Conservation (phyloP, 2,113 vertebrate genomes). For the Propithecus coquereli region DNA sequence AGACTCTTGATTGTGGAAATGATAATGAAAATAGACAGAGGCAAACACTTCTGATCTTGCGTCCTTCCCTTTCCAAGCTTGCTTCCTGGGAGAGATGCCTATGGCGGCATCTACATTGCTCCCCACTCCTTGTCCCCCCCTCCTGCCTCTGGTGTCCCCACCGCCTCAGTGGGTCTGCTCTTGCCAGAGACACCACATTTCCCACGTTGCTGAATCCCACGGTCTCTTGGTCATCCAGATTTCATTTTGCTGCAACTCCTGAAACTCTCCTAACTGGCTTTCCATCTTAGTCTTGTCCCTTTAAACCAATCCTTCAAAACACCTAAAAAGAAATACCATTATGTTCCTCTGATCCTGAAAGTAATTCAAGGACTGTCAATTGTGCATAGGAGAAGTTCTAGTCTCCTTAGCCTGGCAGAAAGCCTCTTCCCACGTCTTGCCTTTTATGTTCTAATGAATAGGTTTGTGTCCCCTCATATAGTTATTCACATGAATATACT, state of each 20-base stretch:
- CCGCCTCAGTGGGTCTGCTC: background rate
- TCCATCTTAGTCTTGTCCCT: background rate
- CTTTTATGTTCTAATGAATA: too few species aligned
- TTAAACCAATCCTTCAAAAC: background rate
- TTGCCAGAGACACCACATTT: background rate
- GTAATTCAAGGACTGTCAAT: background rate
- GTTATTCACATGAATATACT: background rate
- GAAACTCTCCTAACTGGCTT: background rate
- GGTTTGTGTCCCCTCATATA: background rate
- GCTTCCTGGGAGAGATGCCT: background rate
- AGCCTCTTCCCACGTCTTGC: background rate
- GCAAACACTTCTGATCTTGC: background rate
- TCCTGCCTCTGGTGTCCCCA: background rate
- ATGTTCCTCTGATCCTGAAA: background rate
- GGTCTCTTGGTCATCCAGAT: background rate
- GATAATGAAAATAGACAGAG: background rate
- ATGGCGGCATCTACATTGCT: accelerated
- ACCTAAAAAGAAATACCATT: background rate
- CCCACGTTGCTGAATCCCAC: background rate
- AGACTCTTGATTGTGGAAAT: background rate
- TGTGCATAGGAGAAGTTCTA: background rate
- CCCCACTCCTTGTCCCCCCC: too few species aligned
- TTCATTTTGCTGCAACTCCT: background rate
- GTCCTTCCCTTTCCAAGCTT: background rate
- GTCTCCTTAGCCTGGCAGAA: background rate